Evolutionary conservation across 2,113 vertebrate species (phyloP), one percentile per base, ranked within the genome.

Genomic region (Ctenodactylus gundi): DNA sequence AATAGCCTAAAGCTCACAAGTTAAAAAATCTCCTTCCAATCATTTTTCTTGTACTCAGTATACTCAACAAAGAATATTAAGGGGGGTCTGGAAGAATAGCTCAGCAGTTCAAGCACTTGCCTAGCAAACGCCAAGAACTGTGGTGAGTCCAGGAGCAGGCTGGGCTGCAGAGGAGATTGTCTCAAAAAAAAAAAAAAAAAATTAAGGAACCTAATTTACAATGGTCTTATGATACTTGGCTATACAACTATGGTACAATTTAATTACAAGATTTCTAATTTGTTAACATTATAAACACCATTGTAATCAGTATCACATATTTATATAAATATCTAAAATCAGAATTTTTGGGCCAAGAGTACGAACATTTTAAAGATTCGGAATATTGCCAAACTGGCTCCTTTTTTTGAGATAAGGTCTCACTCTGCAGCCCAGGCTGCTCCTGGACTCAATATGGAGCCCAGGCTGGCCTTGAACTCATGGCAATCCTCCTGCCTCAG

Each of bases 121-220:
- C n/a, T n/a, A n/a, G n/a, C n/a, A n/a, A n/a, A n/a, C n/a, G n/a
- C n/a, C n/a, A n/a, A n/a, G n/a, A n/a, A n/a, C n/a, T n/a, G n/a
- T n/a, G n/a, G n/a, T n/a, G n/a, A n/a, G n/a, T n/a, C n/a, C n/a
- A n/a, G n/a, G n/a, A n/a, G n/a, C n/a, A n/a, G n/a, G n/a, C n/a
- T n/a, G n/a, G n/a, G n/a, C n/a, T n/a, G n/a, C n/a, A n/a, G n/a
- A n/a, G n/a, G n/a, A n/a, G n/a, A n/a, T n/a, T n/a, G n/a, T n/a
- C n/a, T n/a, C n/a, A n/a, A n/a, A n/a, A n/a, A n/a, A n/a, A n/a
- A 60, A 93, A 85, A 36, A 81, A 90, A 94, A 92, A 72, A 18
- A 29, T 58, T 72, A 65, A 49, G 90, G 51, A 94, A 78, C 5
- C 6, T 39, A 27, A 83, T 77, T 64, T 83, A 46, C 65, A 81